These are phyloP conservation scores for Xerus inauris DNA, from an alignment of 2,113 vertebrate species.

Conservation along the genomic window DNA sequence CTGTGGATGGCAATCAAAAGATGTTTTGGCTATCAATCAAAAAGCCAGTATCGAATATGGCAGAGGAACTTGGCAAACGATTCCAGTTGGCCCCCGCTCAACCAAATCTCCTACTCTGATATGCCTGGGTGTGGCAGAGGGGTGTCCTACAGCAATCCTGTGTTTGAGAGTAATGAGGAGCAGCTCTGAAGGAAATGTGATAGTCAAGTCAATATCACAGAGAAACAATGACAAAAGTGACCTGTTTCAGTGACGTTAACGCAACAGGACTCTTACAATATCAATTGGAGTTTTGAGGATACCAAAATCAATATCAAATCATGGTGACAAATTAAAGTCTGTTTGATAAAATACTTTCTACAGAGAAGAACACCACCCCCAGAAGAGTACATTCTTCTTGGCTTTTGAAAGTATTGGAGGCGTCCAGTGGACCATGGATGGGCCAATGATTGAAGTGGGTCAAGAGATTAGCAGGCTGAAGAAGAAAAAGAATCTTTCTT, in stretches of 20 bases:
- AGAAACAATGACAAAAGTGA: neutral
- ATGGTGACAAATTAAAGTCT: constrained; percentile 47
- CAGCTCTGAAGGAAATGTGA: constrained; percentile 64
- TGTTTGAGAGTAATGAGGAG: constrained; percentile 84
- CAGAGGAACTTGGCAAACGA: constrained; percentile 80
- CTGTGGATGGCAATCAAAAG: constrained; percentile 86
- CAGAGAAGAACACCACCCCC: neutral
- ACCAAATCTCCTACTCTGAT: constrained; percentile 79
- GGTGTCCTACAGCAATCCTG: constrained; percentile 84
- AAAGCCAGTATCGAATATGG: constrained; percentile 85
- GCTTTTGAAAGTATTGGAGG: neutral
- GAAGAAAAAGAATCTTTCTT: constrained; percentile 5
- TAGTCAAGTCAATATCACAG: neutral
- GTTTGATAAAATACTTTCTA: constrained; percentile 41
- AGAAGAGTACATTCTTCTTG: neutral
- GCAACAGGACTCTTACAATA: neutral
- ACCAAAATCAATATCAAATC: neutral
- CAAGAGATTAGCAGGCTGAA: neutral
- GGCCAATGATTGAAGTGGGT: neutral
- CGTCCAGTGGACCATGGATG: neutral
- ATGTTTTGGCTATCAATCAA: constrained; percentile 80
- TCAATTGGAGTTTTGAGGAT: neutral
- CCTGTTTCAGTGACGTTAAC: neutral
- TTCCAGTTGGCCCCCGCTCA: constrained; percentile 86
- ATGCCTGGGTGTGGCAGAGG: constrained; percentile 37